Base-by-base conservation (phyloP, 2,797 vertebrate genomes). In the Chelmon rostratus region DNA sequence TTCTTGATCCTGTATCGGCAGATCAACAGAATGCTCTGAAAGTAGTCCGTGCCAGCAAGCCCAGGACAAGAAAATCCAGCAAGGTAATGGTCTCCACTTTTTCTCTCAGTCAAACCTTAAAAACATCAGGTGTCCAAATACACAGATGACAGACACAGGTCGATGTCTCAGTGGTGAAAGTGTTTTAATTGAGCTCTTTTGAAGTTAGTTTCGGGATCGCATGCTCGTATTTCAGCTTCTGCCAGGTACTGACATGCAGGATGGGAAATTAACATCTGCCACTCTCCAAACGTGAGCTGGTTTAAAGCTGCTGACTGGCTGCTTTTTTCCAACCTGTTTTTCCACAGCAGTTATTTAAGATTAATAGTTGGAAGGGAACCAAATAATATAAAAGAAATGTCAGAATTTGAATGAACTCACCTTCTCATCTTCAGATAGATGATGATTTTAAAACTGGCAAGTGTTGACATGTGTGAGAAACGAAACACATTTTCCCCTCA, bases 1-100 rank as follows among this genome's bases (percentile, higher is more conserved):
- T 78, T 56, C 73, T 91, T 71, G 50, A 79, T 71, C 84, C 23
- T 90, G 63, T 94, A 0, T 89, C 94, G 88, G 83, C 94, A 98
- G 97, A 98, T 81, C 93, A 94, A 57, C 95, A 94, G 42, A 95
- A 93, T 88, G 90, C 95, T 72, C 90, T 96, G 70, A 95, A 96
- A 94, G 95, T 96, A 59, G 93, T 97, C 86, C 97, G 96, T 78
- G 96, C 96, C 44, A 96, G 81, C 64, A 98, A 97, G 91, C 93
- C 95, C 47, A 94, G 95, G 86, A 82, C 94, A 76, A 97, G 95
- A 90, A 98, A 98, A 89, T 85, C 91, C 81, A 96, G 91, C 92
- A 97, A 98, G 97, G 98, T 98, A 94, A 93, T 3, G 0, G 1
- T 33, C 37, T 37, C 21, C 3, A 1, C 3, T 44, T 16, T 42